Base-by-base conservation (phyloP, 37 sponge, comb jelly and placozoan genomes). In the Halichondria panicea region DNA sequence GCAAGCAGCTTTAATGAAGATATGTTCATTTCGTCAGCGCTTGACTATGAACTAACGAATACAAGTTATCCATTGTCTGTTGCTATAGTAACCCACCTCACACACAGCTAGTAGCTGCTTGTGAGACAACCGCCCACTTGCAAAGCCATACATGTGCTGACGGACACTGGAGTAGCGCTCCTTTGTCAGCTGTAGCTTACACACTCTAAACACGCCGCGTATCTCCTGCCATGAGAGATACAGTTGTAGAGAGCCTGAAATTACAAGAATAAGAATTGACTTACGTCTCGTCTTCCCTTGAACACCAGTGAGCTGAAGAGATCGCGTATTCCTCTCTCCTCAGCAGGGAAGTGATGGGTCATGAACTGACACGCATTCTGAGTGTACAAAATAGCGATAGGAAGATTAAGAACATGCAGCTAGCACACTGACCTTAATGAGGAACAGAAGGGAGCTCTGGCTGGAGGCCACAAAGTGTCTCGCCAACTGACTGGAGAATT, bases 71-170 rank as follows among this genome's bases (percentile, higher is more conserved):
- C n/a, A n/a, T n/a, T n/a, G n/a, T n/a, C n/a, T n/a, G n/a, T n/a
- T n/a, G n/a, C n/a, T n/a, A n/a, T n/a, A n/a, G n/a, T n/a, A 21
- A 55, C 52, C 25, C 48, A 89, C 89, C 75, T 89, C 89, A 72
- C 85, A 89, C 25, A 89, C 74, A 22, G 89, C 72, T n/a, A 55
- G 28, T 2, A 89, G 62, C 80, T 89, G 89, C 43, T 69, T 70
- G 37, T 63, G 59, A n/a, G 30, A 45, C 30, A 87, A 32, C 15
- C 28, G n/a, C 12, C 89, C 89, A 57, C 55, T 28, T n/a, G 79
- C n/a, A 58, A 63, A 81, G 21, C 57, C 60, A 81, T 87, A 87
- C 30, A 87, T 55, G 35, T 62, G 48, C 21, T 50, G 66, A 22
- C 75, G 44, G 43, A 79, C 18, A 32, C 2, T 2, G 0, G 55